A percentile compares a stretch with the other conserved stretches of the same genome.
phyloP scores from a whole-genome alignment of 2,113 vertebrate genomes.

The Dromas ardeola region DNA sequence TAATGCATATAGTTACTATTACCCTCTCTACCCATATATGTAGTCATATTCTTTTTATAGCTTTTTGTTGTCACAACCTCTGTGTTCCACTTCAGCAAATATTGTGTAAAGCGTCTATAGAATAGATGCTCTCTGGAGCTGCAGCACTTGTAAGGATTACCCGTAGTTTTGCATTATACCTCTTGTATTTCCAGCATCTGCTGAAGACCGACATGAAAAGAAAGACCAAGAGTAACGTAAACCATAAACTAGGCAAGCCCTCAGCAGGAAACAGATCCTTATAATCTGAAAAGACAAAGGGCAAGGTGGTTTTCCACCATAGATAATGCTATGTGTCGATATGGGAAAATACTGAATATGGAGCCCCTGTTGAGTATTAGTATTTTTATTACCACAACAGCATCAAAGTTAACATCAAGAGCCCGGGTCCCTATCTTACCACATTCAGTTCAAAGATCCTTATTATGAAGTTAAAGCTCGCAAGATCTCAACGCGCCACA shows the following conservation, averaged over 20 bases:
- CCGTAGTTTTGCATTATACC: background rate
- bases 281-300: background rate
- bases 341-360: background rate
- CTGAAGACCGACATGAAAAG: background rate
- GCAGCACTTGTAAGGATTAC: background rate
- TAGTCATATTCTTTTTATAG: background rate
- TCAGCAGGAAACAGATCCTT: background rate
- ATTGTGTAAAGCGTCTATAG: background rate
- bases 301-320: background rate
- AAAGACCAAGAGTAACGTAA: background rate
- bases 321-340: background rate
- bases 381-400: background rate
- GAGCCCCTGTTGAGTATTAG: background rate
- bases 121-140: background rate
- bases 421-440: background rate
- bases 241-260: background rate
- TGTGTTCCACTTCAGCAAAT: background rate
- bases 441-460: background rate
- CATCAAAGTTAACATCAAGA: background rate
- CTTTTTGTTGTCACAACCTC: background rate
- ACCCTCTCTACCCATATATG: background rate
- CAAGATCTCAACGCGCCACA: background rate
- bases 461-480: background rate
- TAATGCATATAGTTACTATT: background rate
- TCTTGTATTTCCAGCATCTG: background rate